These are phyloP conservation scores for Hypsibius dujardini DNA, from an alignment of 1,140 invertebrate genomes.

Conservation along the genomic window DNA sequence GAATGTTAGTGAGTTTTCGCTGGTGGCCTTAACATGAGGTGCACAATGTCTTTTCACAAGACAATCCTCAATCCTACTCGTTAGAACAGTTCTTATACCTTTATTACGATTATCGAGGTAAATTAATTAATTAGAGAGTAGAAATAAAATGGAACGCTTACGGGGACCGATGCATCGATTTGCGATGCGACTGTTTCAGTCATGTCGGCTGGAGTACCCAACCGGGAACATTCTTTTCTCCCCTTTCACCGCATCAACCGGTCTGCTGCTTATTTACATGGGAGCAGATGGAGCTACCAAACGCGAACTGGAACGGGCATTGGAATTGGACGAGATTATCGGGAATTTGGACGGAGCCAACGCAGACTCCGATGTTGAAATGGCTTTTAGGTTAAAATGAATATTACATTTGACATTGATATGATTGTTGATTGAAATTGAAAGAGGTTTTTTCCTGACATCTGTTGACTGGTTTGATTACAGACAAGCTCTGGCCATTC, in stretches of 20 bases:
- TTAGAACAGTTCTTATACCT: no score
- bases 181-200: background rate
- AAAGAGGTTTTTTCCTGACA: background rate
- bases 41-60: no score
- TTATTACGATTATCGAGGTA: no score
- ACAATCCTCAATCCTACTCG: no score
- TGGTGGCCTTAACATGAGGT: no score
- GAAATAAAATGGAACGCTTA: background rate
- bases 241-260: background rate
- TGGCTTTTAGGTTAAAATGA: background rate
- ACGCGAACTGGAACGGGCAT: background rate
- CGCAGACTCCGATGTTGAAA: background rate
- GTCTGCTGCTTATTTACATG: background rate
- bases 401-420: background rate
- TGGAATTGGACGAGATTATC: background rate
- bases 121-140: no score
- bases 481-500: background rate
- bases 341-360: background rate
- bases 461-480: background rate
- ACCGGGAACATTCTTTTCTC: conserved; percentile 2
- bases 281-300: conserved; percentile 2
- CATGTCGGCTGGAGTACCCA: background rate
- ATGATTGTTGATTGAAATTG: background rate
- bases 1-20: no score
- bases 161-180: background rate